Evolutionary conservation across 2,113 vertebrate genomes (phyloP).

Genomic region (Danionella cerebrum): DNA sequence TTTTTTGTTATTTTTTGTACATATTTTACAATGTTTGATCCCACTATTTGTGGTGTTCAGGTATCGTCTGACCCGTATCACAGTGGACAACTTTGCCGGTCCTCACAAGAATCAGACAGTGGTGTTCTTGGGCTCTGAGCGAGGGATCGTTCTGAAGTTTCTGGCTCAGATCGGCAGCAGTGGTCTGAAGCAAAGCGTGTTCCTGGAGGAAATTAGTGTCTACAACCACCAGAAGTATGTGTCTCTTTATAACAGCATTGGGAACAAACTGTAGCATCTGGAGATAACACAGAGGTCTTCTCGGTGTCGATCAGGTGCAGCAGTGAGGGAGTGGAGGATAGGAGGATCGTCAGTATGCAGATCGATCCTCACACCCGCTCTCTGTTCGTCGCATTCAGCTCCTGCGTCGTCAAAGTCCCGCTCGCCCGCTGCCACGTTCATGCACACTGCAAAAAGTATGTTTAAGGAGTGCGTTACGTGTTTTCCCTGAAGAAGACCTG

Average conservation of each 20-base stretch:
- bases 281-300: too few relatives aligned
- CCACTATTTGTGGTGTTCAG: too few relatives aligned
- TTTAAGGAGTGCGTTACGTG: too few relatives aligned
- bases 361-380: slow-evolving; percentile 78
- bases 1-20: too few relatives aligned
- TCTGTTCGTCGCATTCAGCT: slow-evolving; percentile 85
- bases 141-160: slow-evolving; percentile 94
- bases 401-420: slow-evolving; percentile 88
- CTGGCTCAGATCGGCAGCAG: slow-evolving; percentile 85
- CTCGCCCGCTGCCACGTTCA: slow-evolving; percentile 89
- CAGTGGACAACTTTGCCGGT: slow-evolving; percentile 84
- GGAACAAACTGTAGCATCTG: too few relatives aligned
- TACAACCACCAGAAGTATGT: slow-evolving; percentile 95
- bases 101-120: slow-evolving; percentile 87
- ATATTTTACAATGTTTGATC: too few relatives aligned
- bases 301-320: slow-evolving; percentile 73
- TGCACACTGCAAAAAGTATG: slow-evolving; percentile 86
- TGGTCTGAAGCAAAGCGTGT: slow-evolving; percentile 92
- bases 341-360: slow-evolving; percentile 86
- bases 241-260: slow-evolving; percentile 63
- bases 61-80: slow-evolving; percentile 93
- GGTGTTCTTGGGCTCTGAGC: slow-evolving; percentile 94
- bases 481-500: too few relatives aligned
- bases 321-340: slow-evolving; percentile 87
- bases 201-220: slow-evolving; percentile 92